phyloP scores from a whole-genome alignment of 2,113 vertebrate species.

The Orthonyx spaldingii region DNA sequence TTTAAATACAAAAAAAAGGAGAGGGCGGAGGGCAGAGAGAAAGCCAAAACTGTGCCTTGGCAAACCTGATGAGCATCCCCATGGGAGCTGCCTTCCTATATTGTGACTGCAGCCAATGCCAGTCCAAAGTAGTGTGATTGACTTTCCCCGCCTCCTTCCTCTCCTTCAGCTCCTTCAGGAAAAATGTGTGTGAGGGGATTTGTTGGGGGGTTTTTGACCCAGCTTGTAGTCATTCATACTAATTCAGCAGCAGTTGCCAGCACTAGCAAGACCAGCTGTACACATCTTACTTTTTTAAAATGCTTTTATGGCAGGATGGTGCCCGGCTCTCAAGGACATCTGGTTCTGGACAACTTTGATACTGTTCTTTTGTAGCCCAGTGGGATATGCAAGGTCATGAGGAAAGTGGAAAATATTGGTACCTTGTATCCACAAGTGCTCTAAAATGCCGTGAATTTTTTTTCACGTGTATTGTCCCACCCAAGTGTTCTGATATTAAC shows the following conservation, averaged over 20 bases:
- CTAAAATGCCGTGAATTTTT: neutral
- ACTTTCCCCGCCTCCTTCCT: fast-evolving
- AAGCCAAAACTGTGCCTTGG: neutral
- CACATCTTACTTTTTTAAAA: neutral
- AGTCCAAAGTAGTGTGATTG: neutral
- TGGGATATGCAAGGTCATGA: neutral
- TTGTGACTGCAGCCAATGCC: neutral
- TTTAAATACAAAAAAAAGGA: neutral
- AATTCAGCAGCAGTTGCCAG: neutral
- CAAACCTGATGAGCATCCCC: neutral
- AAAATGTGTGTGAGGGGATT: neutral
- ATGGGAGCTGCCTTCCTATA: neutral
- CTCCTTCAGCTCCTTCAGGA: neutral
- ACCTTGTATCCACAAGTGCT: neutral
- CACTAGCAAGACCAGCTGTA: neutral
- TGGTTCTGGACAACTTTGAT: neutral
- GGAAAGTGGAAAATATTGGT: neutral
- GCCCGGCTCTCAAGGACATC: neutral
- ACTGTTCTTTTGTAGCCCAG: neutral
- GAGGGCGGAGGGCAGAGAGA: neutral
- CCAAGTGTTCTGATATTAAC: neutral
- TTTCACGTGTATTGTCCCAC: neutral
- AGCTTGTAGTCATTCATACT: neutral
- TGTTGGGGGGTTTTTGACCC: neutral
- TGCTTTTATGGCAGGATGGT: neutral